Percentiles rank a stretch among this genome's conserved stretches.
phyloP scores from a whole-genome alignment of 2,888 invertebrate genomes.

The Diabrotica balteata region DNA sequence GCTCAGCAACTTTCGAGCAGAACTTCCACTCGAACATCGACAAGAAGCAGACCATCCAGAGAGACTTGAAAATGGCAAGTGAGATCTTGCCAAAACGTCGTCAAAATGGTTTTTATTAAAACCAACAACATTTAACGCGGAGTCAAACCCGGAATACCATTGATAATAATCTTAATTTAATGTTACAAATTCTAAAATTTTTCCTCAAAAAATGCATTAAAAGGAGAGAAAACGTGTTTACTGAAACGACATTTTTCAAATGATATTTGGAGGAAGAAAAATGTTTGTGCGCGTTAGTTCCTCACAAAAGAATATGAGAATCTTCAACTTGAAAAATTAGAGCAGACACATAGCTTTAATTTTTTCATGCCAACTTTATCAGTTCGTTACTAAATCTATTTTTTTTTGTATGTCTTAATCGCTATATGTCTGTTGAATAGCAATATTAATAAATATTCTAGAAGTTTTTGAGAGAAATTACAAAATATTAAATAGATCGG shows the following conservation, averaged over 20 bases:
- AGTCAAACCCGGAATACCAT: too few species aligned
- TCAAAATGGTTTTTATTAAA: too few species aligned
- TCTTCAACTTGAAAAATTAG: slow-evolving; percentile 9
- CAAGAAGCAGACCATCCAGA: too few species aligned
- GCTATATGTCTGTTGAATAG: slow-evolving; percentile 11
- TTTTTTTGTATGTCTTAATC: neutral
- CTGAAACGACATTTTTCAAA: slow-evolving; percentile 5
- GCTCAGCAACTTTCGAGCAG: too few species aligned
- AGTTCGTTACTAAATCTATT: slow-evolving; percentile 4
- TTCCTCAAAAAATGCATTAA: too few species aligned
- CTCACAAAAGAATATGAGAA: slow-evolving; percentile 14
- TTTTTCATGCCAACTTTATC: slow-evolving; percentile 4
- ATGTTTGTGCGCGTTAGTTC: slow-evolving; percentile 25
- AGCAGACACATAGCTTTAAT: slow-evolving; percentile 16
- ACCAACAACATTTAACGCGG: too few species aligned
- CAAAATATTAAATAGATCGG: slow-evolving; percentile 6
- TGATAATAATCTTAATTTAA: too few species aligned
- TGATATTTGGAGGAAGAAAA: slow-evolving; percentile 16
- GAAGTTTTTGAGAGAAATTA: slow-evolving; percentile 8
- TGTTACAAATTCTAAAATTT: too few species aligned
- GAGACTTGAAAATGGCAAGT: too few species aligned
- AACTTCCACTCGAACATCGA: too few species aligned
- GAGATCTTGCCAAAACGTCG: too few species aligned
- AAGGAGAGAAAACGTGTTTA: slow-evolving; percentile 9
- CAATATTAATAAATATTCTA: slow-evolving; percentile 13